Base-by-base conservation (phyloP, 2,797 vertebrate genomes). In the Dryobates pubescens region DNA sequence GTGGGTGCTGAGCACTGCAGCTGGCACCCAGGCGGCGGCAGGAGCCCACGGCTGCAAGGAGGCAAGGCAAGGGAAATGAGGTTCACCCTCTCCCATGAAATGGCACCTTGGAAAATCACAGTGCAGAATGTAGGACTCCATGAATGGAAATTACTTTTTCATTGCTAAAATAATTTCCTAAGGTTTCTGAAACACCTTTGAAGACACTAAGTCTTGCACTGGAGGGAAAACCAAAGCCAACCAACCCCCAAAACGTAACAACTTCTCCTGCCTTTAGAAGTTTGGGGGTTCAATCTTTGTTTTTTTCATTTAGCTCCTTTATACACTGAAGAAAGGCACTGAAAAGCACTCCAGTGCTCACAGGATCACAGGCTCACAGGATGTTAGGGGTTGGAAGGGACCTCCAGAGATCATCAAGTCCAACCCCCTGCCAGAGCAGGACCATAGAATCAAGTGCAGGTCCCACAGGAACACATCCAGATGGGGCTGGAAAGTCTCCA, bases 81-180 rank as follows among this genome's bases (percentile, higher is more conserved):
- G 17, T 22, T 81, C 30, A 58, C 14, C 10, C 20, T 43, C 15
- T 32, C 63, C 62, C 63, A 14, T 15, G 73, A 64, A 58, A 85
- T 0, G 6, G 65, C 34, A 68, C 0, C 0, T 4, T 57, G 22
- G 36, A 81, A 13, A 27, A 81, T 57, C 2, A 6, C 16, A 22
- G 24, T 9, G 41, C 0, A 1, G 6, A 30, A 88, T 43, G 83
- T 74, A 47, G 18, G 19, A 63, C 17, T 82, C 41, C 2, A 1
- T 57, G 43, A 17, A n/a, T 1, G 51, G 38, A 74, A 79, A 59
- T 56, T 17, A 67, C 11, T 29, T 86, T 87, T 70, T 47, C 57
- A 74, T 63, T 53, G 54, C 29, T 71, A 36, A 75, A 86, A 86
- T 74, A 32, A 64, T 49, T 85, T 85, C 17, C 22, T n/a, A 77